Base-by-base conservation (phyloP, 92 coral and sea anemone genomes). In the Umimayanthus chanpuru region DNA sequence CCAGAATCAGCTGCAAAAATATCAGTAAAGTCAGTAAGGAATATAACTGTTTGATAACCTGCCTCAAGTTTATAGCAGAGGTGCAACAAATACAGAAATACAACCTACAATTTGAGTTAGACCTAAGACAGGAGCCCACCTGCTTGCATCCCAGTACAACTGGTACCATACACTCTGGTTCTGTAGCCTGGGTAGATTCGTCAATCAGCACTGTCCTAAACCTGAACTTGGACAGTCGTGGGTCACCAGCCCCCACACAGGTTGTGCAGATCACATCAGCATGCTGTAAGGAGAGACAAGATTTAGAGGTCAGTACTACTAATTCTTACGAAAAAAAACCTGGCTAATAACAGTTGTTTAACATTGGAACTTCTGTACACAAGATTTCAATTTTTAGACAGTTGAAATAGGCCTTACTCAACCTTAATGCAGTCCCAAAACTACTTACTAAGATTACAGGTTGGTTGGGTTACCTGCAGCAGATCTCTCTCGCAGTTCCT, bases 161-260 rank as follows among this genome's bases (percentile, higher is more conserved):
- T 28, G 99, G 99, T 32, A 97, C 98, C 99, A 97, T 97, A 56
- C 99, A 97, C 85, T 97, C 99, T 12, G 99, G 99, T 77, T 95
- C 99, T 43, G 99, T 97, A 21, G 99, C 98, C 67, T 97, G 99
- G 1, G 99, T 97, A 9, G 99, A 97, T 91, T 97, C 99, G 12
- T 97, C 99, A 87, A 97, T 94, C 80, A 97, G 85, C 38, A 97
- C 99, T 12, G 99, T 96, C 56, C 99, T 94, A 92, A 97, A 97
- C 32, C 99, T 91, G 92, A 97, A 97, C 94, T 97, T 97, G 81
- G 99, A 97, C 81, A 97, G 93, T 28, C 99, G 94, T 20, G 99
- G 99, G 79, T 96, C 99, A 39, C 99, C 99, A 85, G 99, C 99
- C 80, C 99, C 99, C 50, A 96, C 99, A 87, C 99, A 96, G 25